phyloP scores from a whole-genome alignment of 2,113 vertebrate genomes.

The Mustelus asterias region DNA sequence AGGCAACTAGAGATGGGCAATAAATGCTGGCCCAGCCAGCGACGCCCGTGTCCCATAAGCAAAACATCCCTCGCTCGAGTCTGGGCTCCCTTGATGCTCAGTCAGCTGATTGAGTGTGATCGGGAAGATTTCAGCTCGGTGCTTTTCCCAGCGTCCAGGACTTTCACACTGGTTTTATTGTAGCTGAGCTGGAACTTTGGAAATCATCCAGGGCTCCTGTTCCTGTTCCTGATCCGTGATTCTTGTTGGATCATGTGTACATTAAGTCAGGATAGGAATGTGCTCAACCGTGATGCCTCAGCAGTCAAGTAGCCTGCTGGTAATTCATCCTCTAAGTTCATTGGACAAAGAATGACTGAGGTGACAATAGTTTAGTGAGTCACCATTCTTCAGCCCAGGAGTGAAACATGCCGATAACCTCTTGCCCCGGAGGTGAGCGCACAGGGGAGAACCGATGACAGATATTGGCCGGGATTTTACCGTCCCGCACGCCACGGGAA shows the following conservation, averaged over 20 bases:
- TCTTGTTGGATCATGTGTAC: not conserved
- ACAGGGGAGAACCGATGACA: not conserved
- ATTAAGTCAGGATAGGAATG: not conserved
- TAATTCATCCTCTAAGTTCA: not conserved
- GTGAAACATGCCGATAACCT: not conserved
- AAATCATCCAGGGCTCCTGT: not conserved
- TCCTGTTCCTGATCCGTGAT: not conserved
- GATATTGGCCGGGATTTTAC: not conserved
- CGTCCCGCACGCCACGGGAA: no score
- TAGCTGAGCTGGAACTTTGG: not conserved
- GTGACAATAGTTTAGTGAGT: not conserved
- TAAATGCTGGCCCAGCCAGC: no score
- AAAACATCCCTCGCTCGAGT: not conserved
- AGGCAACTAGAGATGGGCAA: no score
- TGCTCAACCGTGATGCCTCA: not conserved
- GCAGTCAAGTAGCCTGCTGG: not conserved
- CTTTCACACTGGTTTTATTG: not conserved
- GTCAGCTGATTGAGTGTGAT: not conserved
- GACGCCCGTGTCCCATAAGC: not conserved
- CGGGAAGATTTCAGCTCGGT: not conserved
- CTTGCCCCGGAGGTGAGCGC: not conserved
- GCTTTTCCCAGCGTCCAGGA: not conserved
- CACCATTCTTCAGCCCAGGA: not conserved
- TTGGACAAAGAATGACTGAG: not conserved
- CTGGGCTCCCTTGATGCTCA: not conserved